phyloP scores from a whole-genome alignment of 2,113 vertebrate genomes.

The Trochalopteron elliotii region DNA sequence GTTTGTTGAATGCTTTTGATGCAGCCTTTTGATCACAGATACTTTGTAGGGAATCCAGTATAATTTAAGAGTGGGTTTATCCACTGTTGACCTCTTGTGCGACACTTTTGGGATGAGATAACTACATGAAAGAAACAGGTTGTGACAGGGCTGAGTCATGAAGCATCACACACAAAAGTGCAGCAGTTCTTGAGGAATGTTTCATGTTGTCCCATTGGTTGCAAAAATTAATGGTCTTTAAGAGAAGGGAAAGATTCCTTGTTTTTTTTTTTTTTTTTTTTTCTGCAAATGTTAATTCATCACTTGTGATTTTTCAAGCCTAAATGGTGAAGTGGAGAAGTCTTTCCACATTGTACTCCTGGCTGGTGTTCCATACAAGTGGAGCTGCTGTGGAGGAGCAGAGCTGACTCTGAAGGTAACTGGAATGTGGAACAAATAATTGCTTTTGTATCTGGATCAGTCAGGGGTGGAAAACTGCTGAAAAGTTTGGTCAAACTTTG shows the following conservation, averaged over 20 bases:
- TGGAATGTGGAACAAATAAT: background rate
- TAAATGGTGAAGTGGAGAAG: background rate
- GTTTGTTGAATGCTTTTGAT: background rate
- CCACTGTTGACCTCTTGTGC: background rate
- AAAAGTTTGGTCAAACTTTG: background rate
- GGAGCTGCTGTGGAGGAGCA: background rate
- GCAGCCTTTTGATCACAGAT: background rate
- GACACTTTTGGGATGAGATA: background rate
- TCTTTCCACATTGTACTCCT: fast-evolving
- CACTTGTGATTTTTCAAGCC: background rate
- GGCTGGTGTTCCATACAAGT: background rate
- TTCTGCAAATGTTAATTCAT: background rate
- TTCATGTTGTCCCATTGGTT: background rate
- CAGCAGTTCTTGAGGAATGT: background rate
- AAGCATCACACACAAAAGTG: background rate
- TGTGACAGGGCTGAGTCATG: background rate
- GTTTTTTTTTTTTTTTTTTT: too few relatives aligned
- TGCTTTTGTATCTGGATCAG: background rate
- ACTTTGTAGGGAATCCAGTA: background rate
- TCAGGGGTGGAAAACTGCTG: background rate
- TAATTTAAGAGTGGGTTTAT: background rate
- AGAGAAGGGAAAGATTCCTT: background rate
- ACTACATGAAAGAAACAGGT: background rate
- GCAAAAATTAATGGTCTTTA: background rate
- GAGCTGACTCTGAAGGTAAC: background rate